These are phyloP conservation scores for Julus scandinavius DNA, from an alignment of 2,888 invertebrate genomes.

Conservation along the genomic window DNA sequence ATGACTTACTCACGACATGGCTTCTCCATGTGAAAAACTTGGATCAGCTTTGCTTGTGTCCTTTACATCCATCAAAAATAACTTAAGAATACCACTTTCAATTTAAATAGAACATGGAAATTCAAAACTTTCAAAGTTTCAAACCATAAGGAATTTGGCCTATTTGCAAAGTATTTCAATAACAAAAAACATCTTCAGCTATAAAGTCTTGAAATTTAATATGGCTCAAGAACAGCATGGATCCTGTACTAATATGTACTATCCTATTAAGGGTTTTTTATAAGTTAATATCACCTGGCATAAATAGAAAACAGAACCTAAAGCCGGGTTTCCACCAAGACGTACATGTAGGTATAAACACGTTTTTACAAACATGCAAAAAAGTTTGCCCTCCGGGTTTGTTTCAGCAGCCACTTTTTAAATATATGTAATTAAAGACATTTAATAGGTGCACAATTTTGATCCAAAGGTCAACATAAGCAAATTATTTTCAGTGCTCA, in stretches of 20 bases:
- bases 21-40: background rate
- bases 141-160: background rate
- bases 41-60: background rate
- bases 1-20: background rate
- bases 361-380: no score
- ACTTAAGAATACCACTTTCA: background rate
- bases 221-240: background rate
- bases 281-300: background rate
- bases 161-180: background rate
- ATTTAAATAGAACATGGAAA: constrained; percentile 21
- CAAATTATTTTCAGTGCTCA: background rate
- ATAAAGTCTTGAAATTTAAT: background rate
- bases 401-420: no score
- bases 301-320: background rate
- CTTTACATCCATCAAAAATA: constrained; percentile 11
- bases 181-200: background rate
- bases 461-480: background rate
- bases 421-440: no score
- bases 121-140: background rate
- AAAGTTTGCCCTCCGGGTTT: no score
- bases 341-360: background rate
- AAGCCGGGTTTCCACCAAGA: no score
- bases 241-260: background rate
- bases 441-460: no score
- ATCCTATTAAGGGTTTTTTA: background rate